Percentiles rank a stretch among this genome's conserved stretches.
These are phyloP conservation scores for Anaspis maculata DNA, from an alignment of 2,888 invertebrate species.

Conservation along the genomic window DNA sequence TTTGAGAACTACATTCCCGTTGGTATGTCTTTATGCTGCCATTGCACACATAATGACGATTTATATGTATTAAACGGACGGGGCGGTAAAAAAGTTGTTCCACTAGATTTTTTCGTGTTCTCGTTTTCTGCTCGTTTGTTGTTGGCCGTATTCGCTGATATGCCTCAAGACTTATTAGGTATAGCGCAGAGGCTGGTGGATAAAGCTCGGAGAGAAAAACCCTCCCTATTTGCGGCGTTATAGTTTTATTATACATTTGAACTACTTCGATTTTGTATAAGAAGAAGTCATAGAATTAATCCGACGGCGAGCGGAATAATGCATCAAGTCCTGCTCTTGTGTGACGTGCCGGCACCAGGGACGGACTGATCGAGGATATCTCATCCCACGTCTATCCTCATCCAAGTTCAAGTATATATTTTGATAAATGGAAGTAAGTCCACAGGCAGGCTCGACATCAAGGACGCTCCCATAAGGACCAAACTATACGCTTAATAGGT, in stretches of 20 bases:
- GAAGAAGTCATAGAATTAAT: slow-evolving; percentile 25
- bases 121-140: slow-evolving; percentile 24
- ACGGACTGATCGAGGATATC: no score
- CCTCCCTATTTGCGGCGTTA: slow-evolving; percentile 22
- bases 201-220: no score
- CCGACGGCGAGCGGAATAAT: slow-evolving; percentile 8
- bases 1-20: slow-evolving; percentile 38
- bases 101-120: slow-evolving; percentile 29
- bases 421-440: no score
- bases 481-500: no score
- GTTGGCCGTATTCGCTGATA: slow-evolving; percentile 14
- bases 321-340: no score
- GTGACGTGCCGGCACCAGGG: slow-evolving; percentile 1
- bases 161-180: slow-evolving; percentile 26
- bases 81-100: slow-evolving; percentile 25
- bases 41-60: slow-evolving; percentile 36
- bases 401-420: no score
- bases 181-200: no score
- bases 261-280: slow-evolving; percentile 21
- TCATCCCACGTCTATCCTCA: no score
- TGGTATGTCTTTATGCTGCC: slow-evolving; percentile 37
- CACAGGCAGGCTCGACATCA: no score
- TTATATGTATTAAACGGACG: slow-evolving; percentile 31
- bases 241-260: slow-evolving; percentile 25
- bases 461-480: no score